phyloP scores from a whole-genome alignment of 2,888 invertebrate species.

The Leptinotarsa peninsularis region DNA sequence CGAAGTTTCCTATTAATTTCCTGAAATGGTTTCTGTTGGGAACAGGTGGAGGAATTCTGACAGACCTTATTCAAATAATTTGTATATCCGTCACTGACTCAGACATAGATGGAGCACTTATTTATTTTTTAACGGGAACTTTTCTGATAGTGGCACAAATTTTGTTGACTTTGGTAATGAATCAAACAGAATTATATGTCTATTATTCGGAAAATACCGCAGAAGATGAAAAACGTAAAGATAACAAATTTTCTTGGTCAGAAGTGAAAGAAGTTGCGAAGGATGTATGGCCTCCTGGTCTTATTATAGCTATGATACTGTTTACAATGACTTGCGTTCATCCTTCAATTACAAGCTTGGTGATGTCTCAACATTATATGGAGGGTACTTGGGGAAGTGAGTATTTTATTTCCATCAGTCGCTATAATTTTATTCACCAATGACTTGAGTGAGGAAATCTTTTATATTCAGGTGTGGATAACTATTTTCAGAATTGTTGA shows the following conservation, averaged over 20 bases:
- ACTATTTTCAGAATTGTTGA: too few species aligned
- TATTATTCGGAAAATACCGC: not conserved
- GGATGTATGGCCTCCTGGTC: not conserved
- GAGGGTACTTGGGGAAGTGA: conserved; percentile 9
- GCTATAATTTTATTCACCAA: too few species aligned
- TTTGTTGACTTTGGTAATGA: not conserved
- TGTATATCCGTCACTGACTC: conserved; percentile 15
- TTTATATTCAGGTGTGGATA: too few species aligned
- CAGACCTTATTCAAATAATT: conserved; percentile 12
- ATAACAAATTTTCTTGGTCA: not conserved
- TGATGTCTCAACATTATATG: not conserved
- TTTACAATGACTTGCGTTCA: conserved; percentile 1
- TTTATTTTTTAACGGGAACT: conserved; percentile 3
- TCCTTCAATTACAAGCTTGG: conserved; percentile 14
- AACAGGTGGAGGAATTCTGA: conserved; percentile 7
- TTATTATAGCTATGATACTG: not conserved
- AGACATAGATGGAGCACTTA: not conserved
- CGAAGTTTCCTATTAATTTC: conserved; percentile 5
- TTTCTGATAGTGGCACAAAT: not conserved
- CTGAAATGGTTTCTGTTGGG: conserved; percentile 20
- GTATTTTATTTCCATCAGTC: not conserved
- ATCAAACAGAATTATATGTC: not conserved
- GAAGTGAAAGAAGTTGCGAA: conserved; percentile 11
- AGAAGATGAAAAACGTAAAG: not conserved
- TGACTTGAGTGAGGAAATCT: too few species aligned